Evolutionary conservation across 2,888 invertebrate genomes (phyloP).

Genomic region (Malachius bipustulatus): DNA sequence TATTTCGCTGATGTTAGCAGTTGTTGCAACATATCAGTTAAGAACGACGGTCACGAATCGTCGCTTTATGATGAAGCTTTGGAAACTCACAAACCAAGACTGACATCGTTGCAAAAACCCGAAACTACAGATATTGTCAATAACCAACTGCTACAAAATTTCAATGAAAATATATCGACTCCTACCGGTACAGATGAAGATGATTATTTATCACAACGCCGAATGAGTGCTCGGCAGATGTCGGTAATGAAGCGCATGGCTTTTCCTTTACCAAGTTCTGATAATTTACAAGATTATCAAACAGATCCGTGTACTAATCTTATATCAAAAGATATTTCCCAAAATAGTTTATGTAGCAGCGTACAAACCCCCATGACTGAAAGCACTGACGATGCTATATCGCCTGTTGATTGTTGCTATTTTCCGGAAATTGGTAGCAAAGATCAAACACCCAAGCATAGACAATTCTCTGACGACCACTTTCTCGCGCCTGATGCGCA

Average conservation of each 20-base stretch:
- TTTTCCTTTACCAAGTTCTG: constrained; percentile 38
- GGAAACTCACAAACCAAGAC: constrained; percentile 33
- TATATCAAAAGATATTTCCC: constrained; percentile 31
- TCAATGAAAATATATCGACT: constrained; percentile 28
- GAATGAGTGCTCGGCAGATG: constrained; percentile 45
- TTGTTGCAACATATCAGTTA: constrained; percentile 63
- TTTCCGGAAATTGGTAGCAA: constrained; percentile 26
- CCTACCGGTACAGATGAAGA: constrained; percentile 38
- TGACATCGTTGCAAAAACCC: constrained; percentile 37
- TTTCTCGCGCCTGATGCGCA: constrained; percentile 51
- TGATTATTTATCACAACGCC: constrained; percentile 46
- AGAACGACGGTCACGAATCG: constrained; percentile 44
- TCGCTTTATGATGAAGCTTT: constrained; percentile 46
- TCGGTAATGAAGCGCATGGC: constrained; percentile 48
- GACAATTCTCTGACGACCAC: constrained; percentile 23
- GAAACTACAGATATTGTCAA: constrained; percentile 28
- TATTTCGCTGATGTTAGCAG: constrained; percentile 81
- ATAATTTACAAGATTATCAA: constrained; percentile 28
- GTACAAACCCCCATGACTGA: constrained; percentile 36
- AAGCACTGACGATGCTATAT: constrained; percentile 34
- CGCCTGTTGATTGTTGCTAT: constrained; percentile 33
- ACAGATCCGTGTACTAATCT: constrained; percentile 27
- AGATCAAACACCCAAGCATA: constrained; percentile 22
- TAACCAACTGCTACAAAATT: constrained; percentile 27
- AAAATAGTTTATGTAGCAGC: constrained; percentile 33